Conservation (phyloP, 2,113 vertebrate genomes). For the Tor tambroides region DNA sequence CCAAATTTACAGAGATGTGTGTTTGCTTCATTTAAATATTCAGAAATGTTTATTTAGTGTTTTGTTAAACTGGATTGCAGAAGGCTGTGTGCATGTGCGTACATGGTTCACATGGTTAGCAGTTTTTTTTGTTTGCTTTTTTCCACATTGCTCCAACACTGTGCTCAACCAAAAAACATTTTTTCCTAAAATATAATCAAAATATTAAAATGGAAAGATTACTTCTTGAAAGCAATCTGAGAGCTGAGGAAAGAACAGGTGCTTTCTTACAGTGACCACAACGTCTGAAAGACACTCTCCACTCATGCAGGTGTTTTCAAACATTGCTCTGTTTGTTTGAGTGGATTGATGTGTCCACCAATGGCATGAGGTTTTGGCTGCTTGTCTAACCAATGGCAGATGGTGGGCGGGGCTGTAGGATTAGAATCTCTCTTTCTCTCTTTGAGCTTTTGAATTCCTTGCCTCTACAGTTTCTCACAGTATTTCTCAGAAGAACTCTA, state of each 20-base stretch:
- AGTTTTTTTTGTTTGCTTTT: too few species aligned
- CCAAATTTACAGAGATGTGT: too few species aligned
- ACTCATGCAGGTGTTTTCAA: not conserved
- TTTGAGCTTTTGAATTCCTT: not conserved
- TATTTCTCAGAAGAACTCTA: not conserved
- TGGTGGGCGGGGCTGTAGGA: not conserved
- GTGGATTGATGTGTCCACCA: not conserved
- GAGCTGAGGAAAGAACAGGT: not conserved
- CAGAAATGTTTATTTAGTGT: not conserved
- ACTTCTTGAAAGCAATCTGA: not conserved
- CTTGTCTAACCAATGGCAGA: not conserved
- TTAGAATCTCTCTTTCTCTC: not conserved
- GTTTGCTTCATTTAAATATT: too few species aligned
- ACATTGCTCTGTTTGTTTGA: not conserved
- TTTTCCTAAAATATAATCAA: not conserved
- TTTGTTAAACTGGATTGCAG: not conserved
- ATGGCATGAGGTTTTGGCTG: not conserved
- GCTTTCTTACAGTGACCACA: not conserved
- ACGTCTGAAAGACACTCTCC: not conserved
- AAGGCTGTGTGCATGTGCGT: not conserved
- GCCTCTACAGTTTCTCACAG: not conserved
- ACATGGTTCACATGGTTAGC: too few species aligned
- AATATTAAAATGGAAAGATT: not conserved
- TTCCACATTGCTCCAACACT: not conserved
- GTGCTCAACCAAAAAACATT: not conserved